A percentile compares a stretch with the other conserved stretches of the same genome.
phyloP scores from a whole-genome alignment of 2,797 vertebrate species.

The Limosa lapponica region DNA sequence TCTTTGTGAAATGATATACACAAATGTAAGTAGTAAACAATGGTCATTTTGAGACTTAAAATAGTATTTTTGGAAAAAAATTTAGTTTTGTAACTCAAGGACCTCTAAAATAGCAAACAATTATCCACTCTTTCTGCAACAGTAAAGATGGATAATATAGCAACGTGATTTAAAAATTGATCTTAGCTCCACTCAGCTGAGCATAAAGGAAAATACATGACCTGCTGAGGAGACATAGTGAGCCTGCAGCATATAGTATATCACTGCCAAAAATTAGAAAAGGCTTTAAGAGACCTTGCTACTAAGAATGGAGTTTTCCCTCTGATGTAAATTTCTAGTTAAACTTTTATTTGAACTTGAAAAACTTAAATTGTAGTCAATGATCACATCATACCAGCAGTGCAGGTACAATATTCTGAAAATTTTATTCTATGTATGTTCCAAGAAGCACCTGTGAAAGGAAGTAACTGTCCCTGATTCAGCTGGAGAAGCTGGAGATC shows the following conservation, averaged over 20 bases:
- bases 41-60: slow-evolving; percentile 10
- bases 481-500: background rate
- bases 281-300: slow-evolving; percentile 38
- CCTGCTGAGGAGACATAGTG: slow-evolving; percentile 49
- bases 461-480: background rate
- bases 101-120: slow-evolving; percentile 71
- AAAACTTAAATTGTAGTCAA: slow-evolving; percentile 12
- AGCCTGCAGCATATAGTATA: slow-evolving; percentile 35
- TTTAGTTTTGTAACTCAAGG: slow-evolving; percentile 6
- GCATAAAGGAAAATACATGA: slow-evolving; percentile 74
- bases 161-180: slow-evolving; percentile 76
- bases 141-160: slow-evolving; percentile 75
- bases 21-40: background rate
- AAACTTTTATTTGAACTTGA: slow-evolving; percentile 49
- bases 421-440: background rate
- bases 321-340: slow-evolving; percentile 16
- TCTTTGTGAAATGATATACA: background rate
- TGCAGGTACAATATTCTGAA: background rate
- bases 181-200: slow-evolving; percentile 68
- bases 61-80: background rate
- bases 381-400: background rate
- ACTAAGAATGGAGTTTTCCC: background rate
- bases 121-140: slow-evolving; percentile 73
- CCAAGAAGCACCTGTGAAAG: background rate
- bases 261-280: slow-evolving; percentile 62